Evolutionary conservation across 1,140 invertebrate genomes (phyloP).

Genomic region (Matsumurasca onukii): DNA sequence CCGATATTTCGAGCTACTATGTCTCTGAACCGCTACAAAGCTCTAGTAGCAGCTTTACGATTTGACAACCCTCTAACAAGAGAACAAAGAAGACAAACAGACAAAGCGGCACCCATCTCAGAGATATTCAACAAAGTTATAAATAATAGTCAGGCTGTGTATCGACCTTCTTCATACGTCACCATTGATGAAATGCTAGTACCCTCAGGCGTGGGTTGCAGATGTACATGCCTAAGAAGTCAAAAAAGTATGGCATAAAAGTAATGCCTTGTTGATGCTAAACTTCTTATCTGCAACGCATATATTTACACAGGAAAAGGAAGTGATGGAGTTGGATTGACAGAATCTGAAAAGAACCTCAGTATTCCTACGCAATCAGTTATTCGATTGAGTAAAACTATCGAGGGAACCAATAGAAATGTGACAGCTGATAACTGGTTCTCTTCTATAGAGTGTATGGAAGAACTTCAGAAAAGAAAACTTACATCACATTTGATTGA

Average conservation of each 20-base stretch:
- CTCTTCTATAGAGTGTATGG: slow-evolving; percentile 42
- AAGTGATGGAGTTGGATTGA: neutral
- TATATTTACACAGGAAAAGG: slow-evolving; percentile 20
- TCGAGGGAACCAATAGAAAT: slow-evolving; percentile 43
- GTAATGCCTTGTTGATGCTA: slow-evolving; percentile 19
- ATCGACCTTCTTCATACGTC: neutral
- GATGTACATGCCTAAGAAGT: slow-evolving; percentile 51
- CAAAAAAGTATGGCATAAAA: slow-evolving; percentile 47
- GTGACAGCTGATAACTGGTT: slow-evolving; percentile 48
- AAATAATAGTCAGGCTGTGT: neutral
- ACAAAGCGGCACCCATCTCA: slow-evolving; percentile 21
- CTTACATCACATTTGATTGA: slow-evolving; percentile 34
- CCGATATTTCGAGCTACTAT: slow-evolving; percentile 17
- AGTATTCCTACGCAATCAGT: slow-evolving; percentile 41
- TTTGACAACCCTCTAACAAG: slow-evolving; percentile 14
- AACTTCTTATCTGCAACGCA: slow-evolving; percentile 19
- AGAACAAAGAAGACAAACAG: neutral
- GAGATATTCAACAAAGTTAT: slow-evolving; percentile 16
- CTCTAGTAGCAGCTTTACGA: neutral
- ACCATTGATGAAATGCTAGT: slow-evolving; percentile 48
- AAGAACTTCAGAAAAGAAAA: slow-evolving; percentile 42
- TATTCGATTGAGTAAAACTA: slow-evolving; percentile 41
- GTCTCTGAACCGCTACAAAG: slow-evolving; percentile 13
- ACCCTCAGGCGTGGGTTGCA: slow-evolving; percentile 47
- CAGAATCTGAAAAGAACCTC: slow-evolving; percentile 37